phyloP scores from a whole-genome alignment of 2,888 invertebrate genomes.

The Poecilobothrus nobilitatus region DNA sequence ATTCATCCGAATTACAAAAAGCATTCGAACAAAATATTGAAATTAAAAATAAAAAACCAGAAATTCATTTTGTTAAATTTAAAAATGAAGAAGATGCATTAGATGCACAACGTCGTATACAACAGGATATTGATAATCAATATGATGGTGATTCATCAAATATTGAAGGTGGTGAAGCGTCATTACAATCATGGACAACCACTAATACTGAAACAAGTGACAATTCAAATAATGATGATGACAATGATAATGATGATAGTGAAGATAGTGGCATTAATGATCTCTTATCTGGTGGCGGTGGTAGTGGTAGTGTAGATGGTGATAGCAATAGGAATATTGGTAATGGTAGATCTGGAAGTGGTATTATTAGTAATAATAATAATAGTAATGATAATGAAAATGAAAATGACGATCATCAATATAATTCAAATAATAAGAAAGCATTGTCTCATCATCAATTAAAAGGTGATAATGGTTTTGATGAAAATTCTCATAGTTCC shows the following conservation, averaged over 20 bases:
- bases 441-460: no score
- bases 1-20: slow-evolving; percentile 31
- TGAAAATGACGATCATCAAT: background rate
- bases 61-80: slow-evolving; percentile 39
- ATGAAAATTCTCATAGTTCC: no score
- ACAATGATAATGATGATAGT: background rate
- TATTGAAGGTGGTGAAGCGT: background rate
- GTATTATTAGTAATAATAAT: background rate
- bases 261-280: background rate
- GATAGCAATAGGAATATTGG: no score
- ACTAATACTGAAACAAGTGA: background rate
- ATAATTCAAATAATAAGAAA: background rate
- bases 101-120: slow-evolving; percentile 34
- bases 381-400: background rate
- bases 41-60: slow-evolving; percentile 31
- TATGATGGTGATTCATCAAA: slow-evolving; percentile 27
- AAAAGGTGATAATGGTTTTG: background rate
- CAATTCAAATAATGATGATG: background rate
- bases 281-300: no score
- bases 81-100: slow-evolving; percentile 35
- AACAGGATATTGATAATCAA: slow-evolving; percentile 25
- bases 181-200: background rate
- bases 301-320: no score
- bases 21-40: slow-evolving; percentile 29
- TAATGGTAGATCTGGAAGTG: background rate